phyloP scores from a whole-genome alignment of 92 coral and sea anemone species.

The Umimayanthus kanabou region DNA sequence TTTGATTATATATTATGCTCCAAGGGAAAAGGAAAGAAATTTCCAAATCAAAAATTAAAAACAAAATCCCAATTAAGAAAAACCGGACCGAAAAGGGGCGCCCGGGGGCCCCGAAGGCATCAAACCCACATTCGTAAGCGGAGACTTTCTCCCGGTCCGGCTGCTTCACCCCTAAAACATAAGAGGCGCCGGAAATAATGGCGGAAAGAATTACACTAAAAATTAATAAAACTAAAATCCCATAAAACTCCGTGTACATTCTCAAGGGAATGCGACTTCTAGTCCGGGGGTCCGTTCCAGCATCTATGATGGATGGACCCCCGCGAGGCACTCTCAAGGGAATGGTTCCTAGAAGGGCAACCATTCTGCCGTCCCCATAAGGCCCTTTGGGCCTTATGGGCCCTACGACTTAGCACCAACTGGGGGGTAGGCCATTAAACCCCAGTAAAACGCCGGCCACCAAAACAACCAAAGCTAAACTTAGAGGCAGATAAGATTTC shows the following conservation, averaged over 20 bases:
- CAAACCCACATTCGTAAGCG: conserved; percentile 84
- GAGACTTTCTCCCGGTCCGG: conserved; percentile 85
- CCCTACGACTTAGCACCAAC: conserved; percentile 12
- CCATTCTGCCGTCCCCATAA: conserved; percentile 18
- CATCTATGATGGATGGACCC: too few species aligned
- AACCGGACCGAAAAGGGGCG: conserved; percentile 82
- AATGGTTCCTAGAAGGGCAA: conserved; percentile 20
- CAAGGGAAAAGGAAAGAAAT: conserved; percentile 76
- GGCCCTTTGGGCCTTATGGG: background rate
- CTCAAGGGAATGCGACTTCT: conserved; percentile 14
- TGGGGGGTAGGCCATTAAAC: conserved; percentile 44
- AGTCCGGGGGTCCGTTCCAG: too few species aligned
- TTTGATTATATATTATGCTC: conserved; percentile 68
- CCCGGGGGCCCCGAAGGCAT: conserved; percentile 68
- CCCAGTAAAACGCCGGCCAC: conserved; percentile 56
- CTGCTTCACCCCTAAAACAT: conserved; percentile 73
- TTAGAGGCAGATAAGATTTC: conserved; percentile 79
- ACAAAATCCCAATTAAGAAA: conserved; percentile 74
- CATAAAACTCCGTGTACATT: conserved; percentile 44
- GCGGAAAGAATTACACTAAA: conserved; percentile 72
- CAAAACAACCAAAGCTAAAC: conserved; percentile 71
- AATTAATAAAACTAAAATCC: conserved; percentile 66
- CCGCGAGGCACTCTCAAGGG: background rate
- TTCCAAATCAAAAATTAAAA: conserved; percentile 79
- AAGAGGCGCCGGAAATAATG: conserved; percentile 73